Percentiles rank a stretch among this genome's conserved stretches.
Evolutionary conservation across 1,140 invertebrate genomes (phyloP).

Genomic region (Marisa cornuarietis): DNA sequence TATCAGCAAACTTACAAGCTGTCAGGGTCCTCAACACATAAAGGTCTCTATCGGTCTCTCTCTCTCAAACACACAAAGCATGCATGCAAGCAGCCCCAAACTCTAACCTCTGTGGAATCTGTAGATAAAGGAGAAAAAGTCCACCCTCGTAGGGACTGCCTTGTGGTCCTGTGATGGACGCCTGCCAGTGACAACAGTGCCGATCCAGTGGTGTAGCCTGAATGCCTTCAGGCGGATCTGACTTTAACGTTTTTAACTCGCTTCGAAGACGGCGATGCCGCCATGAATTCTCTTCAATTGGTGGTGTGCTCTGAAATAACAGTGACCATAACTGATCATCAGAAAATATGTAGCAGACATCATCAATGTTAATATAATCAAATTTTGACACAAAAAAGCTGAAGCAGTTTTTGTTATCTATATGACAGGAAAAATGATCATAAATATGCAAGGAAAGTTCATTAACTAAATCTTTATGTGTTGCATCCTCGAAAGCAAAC

Average conservation of each 20-base stretch:
- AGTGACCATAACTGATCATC: not conserved
- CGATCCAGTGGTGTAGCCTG: slow-evolving; percentile 84
- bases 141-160: slow-evolving; percentile 71
- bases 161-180: slow-evolving; percentile 64
- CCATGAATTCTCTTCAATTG: slow-evolving; percentile 65
- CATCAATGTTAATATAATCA: not conserved
- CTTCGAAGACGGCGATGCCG: slow-evolving; percentile 60
- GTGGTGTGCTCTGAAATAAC: slow-evolving; percentile 57
- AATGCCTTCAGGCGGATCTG: slow-evolving; percentile 90
- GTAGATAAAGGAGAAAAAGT: slow-evolving; percentile 77
- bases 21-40: too few relatives aligned
- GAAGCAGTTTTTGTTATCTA: too few relatives aligned
- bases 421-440: too few relatives aligned
- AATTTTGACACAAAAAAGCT: too few relatives aligned
- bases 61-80: not conserved
- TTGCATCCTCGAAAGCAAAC: too few relatives aligned
- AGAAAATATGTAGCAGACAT: not conserved
- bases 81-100: not conserved
- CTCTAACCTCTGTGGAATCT: slow-evolving; percentile 79
- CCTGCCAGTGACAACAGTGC: slow-evolving; percentile 67
- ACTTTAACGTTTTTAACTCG: slow-evolving; percentile 66
- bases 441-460: too few relatives aligned
- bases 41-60: too few relatives aligned
- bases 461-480: too few relatives aligned
- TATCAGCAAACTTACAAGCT: too few relatives aligned